A percentile compares a stretch with the other conserved stretches of the same genome.
Conservation (phyloP, 2,888 invertebrate genomes). For the Aelia acuminata region DNA sequence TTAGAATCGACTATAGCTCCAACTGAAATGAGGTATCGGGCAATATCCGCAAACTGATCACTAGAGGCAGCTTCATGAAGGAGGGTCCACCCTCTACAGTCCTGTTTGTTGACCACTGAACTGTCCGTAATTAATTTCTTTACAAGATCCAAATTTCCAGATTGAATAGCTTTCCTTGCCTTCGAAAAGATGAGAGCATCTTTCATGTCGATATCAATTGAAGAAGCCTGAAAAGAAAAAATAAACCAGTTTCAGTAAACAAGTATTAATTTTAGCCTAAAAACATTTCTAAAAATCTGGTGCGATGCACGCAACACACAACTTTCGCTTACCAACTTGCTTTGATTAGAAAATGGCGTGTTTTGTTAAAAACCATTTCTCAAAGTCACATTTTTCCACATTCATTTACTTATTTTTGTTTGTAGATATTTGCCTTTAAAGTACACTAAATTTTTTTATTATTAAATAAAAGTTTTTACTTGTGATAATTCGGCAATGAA, state of each 20-base stretch:
- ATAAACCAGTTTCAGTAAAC: neutral
- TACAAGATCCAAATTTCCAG: neutral
- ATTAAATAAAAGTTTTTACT: no score
- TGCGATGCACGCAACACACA: no score
- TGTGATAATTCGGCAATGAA: no score
- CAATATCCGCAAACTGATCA: constrained; percentile 66
- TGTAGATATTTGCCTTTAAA: no score
- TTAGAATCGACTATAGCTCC: constrained; percentile 61
- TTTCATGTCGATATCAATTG: neutral
- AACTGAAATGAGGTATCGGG: constrained; percentile 41
- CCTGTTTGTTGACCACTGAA: constrained; percentile 67
- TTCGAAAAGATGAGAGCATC: neutral
- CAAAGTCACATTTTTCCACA: no score
- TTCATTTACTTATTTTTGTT: no score
- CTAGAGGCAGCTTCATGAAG: constrained; percentile 72
- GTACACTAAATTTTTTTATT: no score
- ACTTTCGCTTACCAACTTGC: no score
- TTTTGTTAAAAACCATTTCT: no score
- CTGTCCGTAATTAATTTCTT: neutral
- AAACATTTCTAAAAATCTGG: no score
- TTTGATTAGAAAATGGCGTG: no score
- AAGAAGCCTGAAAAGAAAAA: neutral
- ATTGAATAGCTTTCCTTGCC: neutral
- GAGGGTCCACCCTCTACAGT: constrained; percentile 74
- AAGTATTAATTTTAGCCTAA: no score